Base-by-base conservation (phyloP, 2,113 vertebrate species). In the Coracopsis vasa region DNA sequence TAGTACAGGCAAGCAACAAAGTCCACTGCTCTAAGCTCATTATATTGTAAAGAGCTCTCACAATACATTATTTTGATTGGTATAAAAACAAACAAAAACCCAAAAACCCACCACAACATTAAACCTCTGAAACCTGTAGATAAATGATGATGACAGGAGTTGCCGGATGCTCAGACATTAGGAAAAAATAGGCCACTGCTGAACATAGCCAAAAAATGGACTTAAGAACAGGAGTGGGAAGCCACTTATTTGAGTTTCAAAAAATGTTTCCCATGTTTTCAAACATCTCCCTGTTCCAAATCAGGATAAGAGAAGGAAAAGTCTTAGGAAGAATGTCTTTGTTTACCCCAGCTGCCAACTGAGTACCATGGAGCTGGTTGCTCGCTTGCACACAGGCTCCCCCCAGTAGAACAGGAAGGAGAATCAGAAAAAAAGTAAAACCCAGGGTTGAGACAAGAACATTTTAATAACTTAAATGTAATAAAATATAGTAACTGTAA, bases 51-150 rank as follows among this genome's bases (percentile, higher is more conserved):
- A 96, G 65, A 86, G 94, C 80, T 88, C 95, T 94, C 83, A 90
- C 86, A 93, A 88, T 88, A 50, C 92, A 86, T 95, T 95, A 96
- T 90, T 96, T 67, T 94, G 82, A 95, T 86, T 96, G 90, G 90
- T 81, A 62, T 81, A 95, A 92, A 95, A 95, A 54, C 86, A 88
- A 94, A 86, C 56, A 92, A 85, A 86, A 50, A 16, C 18, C 8
- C 16, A 61, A 79, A 88, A 89, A 42, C 4, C 1, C 3, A 81
- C 37, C 79, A 89, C 48, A 71, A 92, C 58, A 60, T 88, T 93
- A 95, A 93, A 90, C 12, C 80, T 86, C 69, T 92, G 92, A 96
- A 95, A 92, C 67, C 72, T 91, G 93, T 41, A 83, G 75, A 90
- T 71, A 93, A 95, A 90, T 45, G 25, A 94, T 25, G 51, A 77